phyloP scores from a whole-genome alignment of 2,888 invertebrate genomes.

The Dendrolimus houi region DNA sequence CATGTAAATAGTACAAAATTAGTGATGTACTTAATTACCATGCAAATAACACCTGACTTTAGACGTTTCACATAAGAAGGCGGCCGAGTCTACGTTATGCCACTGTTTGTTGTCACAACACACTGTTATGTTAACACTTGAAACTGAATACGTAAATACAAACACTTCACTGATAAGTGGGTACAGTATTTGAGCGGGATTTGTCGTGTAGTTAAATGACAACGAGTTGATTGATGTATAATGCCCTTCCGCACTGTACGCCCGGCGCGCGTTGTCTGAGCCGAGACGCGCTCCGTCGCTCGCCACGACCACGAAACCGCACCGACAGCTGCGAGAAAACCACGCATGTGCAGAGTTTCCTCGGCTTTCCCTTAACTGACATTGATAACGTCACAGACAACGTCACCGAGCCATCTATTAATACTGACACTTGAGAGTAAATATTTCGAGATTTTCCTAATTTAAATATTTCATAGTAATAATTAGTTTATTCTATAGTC shows the following conservation, averaged over 20 bases:
- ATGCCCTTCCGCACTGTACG: constrained; percentile 52
- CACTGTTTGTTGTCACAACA: not conserved
- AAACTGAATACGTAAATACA: not conserved
- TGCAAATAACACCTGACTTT: constrained; percentile 35
- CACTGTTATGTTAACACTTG: not conserved
- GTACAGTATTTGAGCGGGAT: not conserved
- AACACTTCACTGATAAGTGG: constrained; percentile 7
- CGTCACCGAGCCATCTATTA: constrained; percentile 14
- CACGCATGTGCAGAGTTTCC: constrained; percentile 63
- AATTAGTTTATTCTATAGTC: too few species aligned
- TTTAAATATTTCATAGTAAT: too few species aligned
- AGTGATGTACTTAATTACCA: constrained; percentile 34
- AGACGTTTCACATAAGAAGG: constrained; percentile 18
- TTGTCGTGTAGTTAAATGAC: constrained; percentile 13
- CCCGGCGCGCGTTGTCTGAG: constrained; percentile 52
- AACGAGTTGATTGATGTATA: constrained; percentile 18
- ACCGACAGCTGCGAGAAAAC: constrained; percentile 29
- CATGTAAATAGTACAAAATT: constrained; percentile 26
- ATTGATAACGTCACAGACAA: constrained; percentile 32
- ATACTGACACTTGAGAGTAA: not conserved
- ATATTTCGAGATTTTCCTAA: too few species aligned
- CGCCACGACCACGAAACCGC: constrained; percentile 24
- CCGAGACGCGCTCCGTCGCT: constrained; percentile 28
- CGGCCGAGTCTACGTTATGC: not conserved
- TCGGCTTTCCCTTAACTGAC: constrained; percentile 46